These are phyloP conservation scores for Stegostoma tigrinum DNA, from an alignment of 2,113 vertebrate species.

Conservation along the genomic window DNA sequence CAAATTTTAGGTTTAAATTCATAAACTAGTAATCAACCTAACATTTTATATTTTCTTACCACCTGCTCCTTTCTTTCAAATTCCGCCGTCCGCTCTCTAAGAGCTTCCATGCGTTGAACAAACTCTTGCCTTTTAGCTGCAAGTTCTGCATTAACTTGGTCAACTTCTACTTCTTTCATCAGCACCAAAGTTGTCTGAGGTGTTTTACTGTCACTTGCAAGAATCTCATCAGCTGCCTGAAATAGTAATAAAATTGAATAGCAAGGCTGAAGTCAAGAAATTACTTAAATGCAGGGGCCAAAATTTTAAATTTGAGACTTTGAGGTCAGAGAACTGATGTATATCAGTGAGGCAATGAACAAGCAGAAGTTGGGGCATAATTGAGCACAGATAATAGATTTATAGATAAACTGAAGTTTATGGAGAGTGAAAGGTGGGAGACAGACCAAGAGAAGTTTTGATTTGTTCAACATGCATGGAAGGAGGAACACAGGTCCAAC, in stretches of 20 bases:
- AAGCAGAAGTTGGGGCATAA: background rate
- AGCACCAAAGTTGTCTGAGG: conserved; percentile 57
- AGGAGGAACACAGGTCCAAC: no score
- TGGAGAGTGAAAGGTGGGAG: background rate
- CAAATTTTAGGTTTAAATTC: background rate
- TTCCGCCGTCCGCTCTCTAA: conserved; percentile 47
- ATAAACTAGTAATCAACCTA: background rate
- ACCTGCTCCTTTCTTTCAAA: conserved; percentile 54
- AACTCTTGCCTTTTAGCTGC: conserved; percentile 56
- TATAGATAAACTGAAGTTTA: background rate
- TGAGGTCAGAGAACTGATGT: background rate
- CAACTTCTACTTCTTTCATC: conserved; percentile 57
- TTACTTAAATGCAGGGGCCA: background rate
- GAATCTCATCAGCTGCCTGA: conserved; percentile 48
- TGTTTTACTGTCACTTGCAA: conserved; percentile 52
- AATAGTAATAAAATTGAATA: background rate
- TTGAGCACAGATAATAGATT: background rate
- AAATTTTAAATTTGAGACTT: background rate
- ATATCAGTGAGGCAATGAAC: background rate
- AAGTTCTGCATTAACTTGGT: conserved; percentile 51
- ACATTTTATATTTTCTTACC: conserved; percentile 45
- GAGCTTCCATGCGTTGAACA: conserved; percentile 45
- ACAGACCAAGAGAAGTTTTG: background rate
- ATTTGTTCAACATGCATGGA: background rate
- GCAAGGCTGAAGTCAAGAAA: background rate